Evolutionary conservation across 35 echinoderm and acorn worm species (phyloP).

Genomic region (Holothuria glaberrima): DNA sequence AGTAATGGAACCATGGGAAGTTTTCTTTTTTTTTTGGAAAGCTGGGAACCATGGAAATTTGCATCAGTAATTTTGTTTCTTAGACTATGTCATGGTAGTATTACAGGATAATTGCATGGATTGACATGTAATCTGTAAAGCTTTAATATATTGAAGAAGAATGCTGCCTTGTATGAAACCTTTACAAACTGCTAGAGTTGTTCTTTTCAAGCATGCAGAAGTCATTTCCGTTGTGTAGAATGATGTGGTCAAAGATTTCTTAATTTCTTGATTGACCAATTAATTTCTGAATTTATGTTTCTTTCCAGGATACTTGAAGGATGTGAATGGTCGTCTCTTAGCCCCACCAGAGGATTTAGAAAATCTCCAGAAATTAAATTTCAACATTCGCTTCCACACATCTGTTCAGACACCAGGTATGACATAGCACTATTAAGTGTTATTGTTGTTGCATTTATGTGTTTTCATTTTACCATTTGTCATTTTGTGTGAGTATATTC

Average conservation of each 20-base stretch:
- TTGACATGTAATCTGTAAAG: background rate
- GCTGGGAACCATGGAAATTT: too few species aligned
- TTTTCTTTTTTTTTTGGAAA: too few species aligned
- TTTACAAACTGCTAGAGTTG: background rate
- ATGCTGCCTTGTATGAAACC: background rate
- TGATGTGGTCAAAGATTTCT: too few species aligned
- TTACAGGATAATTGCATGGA: too few species aligned
- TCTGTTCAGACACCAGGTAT: constrained; percentile 33
- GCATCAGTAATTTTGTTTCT: too few species aligned
- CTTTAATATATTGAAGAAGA: background rate
- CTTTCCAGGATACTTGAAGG: constrained; percentile 76
- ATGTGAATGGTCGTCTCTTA: constrained; percentile 79
- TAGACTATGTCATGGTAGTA: too few species aligned
- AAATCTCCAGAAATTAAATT: constrained; percentile 32
- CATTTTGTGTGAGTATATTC: too few species aligned
- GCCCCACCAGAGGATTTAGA: constrained; percentile 59
- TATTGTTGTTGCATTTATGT: too few species aligned
- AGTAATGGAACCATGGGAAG: too few species aligned
- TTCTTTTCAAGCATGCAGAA: too few species aligned
- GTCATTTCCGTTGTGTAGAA: too few species aligned
- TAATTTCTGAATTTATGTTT: background rate
- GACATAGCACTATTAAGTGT: background rate
- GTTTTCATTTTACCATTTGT: too few species aligned
- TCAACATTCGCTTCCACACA: constrained; percentile 44
- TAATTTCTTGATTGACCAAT: background rate